phyloP scores from a whole-genome alignment of 2,113 vertebrate genomes.

The Pomatorhinus ruficollis region DNA sequence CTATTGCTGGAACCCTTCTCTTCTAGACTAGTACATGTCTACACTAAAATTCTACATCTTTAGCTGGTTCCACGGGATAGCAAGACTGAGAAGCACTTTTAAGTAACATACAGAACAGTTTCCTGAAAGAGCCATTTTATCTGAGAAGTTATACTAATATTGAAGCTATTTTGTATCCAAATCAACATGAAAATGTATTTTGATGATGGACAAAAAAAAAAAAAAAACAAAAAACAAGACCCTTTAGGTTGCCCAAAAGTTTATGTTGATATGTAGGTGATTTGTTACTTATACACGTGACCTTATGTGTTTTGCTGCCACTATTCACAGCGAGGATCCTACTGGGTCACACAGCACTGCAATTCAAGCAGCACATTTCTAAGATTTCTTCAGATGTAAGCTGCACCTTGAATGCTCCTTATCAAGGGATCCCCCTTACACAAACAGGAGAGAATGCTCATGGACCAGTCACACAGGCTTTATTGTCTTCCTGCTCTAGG shows the following conservation, averaged over 20 bases:
- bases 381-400: neutral
- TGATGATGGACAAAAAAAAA: no score
- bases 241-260: neutral
- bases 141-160: neutral
- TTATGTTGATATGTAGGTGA: neutral
- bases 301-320: neutral
- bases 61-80: neutral
- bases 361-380: neutral
- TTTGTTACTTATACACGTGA: neutral
- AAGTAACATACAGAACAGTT: neutral
- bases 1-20: neutral
- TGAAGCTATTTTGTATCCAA: neutral
- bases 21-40: neutral
- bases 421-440: neutral
- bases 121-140: neutral
- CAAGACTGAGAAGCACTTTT: neutral
- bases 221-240: no score
- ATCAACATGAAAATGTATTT: neutral
- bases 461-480: neutral
- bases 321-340: rapidly evolving
- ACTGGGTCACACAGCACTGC: neutral
- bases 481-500: neutral
- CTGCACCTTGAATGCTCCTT: neutral
- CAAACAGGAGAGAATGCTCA: neutral
- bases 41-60: neutral